Conservation (phyloP, 2,113 vertebrate species). For the Siniperca chuatsi region DNA sequence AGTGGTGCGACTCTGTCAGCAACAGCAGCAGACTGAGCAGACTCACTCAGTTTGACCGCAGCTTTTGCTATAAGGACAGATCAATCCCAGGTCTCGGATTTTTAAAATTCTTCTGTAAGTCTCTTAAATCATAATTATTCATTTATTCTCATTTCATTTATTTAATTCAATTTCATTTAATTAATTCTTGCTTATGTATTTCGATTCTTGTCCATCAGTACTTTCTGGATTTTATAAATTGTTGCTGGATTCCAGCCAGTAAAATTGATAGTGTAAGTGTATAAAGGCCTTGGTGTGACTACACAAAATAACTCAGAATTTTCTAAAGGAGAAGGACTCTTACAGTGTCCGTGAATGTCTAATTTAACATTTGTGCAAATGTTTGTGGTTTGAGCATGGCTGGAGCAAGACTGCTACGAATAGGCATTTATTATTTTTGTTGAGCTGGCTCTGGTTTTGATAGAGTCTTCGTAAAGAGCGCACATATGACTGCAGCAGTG, state of each 20-base stretch:
- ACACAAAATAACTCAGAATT: not conserved
- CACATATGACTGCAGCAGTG: not conserved
- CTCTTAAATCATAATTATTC: too few relatives aligned
- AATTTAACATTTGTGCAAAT: not conserved
- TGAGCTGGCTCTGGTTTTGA: not conserved
- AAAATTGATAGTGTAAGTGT: not conserved
- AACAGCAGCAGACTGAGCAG: too few relatives aligned
- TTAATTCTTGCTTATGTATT: too few relatives aligned
- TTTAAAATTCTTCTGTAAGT: too few relatives aligned
- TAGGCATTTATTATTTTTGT: not conserved
- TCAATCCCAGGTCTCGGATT: too few relatives aligned
- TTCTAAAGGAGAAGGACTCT: not conserved
- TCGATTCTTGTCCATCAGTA: too few relatives aligned
- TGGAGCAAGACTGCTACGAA: not conserved
- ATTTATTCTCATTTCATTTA: too few relatives aligned
- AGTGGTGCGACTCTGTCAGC: too few relatives aligned
- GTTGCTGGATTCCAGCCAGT: not conserved
- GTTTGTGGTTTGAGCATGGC: not conserved
- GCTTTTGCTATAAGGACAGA: too few relatives aligned
- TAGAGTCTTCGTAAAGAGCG: not conserved
- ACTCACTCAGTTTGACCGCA: too few relatives aligned
- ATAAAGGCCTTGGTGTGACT: not conserved
- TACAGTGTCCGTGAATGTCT: not conserved
- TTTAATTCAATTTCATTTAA: too few relatives aligned
- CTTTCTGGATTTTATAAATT: too few relatives aligned